Evolutionary conservation across 2,888 invertebrate species (phyloP).

Genomic region (Molanna angustata): DNA sequence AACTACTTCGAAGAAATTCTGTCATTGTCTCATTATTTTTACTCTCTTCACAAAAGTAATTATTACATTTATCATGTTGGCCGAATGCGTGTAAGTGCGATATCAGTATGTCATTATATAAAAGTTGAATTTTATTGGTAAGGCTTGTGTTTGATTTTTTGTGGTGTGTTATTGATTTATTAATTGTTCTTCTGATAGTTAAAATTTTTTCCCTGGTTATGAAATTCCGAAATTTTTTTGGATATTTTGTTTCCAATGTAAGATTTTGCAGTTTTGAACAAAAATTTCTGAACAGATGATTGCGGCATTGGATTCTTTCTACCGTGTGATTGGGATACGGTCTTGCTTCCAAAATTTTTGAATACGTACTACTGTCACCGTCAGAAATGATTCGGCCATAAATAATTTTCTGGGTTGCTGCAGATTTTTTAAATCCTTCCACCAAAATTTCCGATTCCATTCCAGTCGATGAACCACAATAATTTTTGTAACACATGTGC

Average conservation of each 20-base stretch:
- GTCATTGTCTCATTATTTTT: neutral
- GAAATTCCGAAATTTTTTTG: neutral
- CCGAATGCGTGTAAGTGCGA: neutral
- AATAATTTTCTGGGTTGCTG: neutral
- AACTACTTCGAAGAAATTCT: slow-evolving; percentile 1
- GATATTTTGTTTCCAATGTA: neutral
- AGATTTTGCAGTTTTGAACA: neutral
- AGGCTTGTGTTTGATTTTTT: neutral
- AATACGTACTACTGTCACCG: neutral
- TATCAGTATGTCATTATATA: neutral
- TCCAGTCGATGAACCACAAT: neutral
- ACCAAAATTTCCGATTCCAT: slow-evolving; percentile 4
- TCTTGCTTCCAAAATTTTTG: slow-evolving; percentile 5
- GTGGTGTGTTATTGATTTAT: neutral
- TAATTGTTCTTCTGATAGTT: neutral
- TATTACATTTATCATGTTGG: slow-evolving; percentile 3
- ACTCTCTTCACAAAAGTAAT: neutral
- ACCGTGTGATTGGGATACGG: neutral
- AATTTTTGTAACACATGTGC: neutral
- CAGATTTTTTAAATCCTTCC: neutral
- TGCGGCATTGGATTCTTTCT: slow-evolving; percentile 1
- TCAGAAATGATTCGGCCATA: neutral
- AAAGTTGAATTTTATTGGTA: neutral
- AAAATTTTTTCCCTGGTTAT: neutral
- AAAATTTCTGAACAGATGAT: slow-evolving; percentile 1